A percentile compares a stretch with the other conserved stretches of the same genome.
phyloP scores from a whole-genome alignment of 2,888 invertebrate genomes.

The Apamea sordens region DNA sequence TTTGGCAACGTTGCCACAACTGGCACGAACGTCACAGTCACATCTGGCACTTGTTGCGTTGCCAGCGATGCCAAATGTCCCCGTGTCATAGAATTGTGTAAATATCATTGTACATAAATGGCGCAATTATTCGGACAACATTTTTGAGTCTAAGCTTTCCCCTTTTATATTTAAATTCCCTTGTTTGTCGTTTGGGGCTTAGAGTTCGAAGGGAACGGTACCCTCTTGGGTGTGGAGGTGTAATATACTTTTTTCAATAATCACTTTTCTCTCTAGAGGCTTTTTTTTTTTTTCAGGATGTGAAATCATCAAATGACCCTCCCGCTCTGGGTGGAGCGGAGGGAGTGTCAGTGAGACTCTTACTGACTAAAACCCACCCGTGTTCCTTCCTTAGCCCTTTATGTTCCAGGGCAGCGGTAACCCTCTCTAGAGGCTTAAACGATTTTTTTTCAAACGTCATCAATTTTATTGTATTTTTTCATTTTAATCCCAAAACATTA shows the following conservation, averaged over 20 bases:
- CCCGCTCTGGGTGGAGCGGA: no score
- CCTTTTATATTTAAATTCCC: slow-evolving; percentile 48
- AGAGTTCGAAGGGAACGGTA: slow-evolving; percentile 24
- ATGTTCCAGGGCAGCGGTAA: no score
- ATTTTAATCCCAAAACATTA: neutral
- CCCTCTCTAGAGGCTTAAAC: no score
- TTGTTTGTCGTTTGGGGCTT: slow-evolving; percentile 35
- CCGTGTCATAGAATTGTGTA: slow-evolving; percentile 46
- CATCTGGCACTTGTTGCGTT: slow-evolving; percentile 77
- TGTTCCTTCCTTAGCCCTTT: no score
- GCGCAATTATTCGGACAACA: slow-evolving; percentile 16
- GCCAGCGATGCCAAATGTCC: slow-evolving; percentile 68
- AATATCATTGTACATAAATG: slow-evolving; percentile 56
- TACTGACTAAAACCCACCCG: no score
- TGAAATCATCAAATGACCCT: no score
- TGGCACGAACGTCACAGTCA: slow-evolving; percentile 68
- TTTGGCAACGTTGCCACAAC: slow-evolving; percentile 65
- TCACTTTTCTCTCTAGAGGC: slow-evolving; percentile 48
- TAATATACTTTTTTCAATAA: slow-evolving; percentile 50
- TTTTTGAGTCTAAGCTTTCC: slow-evolving; percentile 29
- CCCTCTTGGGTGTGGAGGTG: slow-evolving; percentile 22
- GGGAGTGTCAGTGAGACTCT: no score
- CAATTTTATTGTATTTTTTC: neutral
- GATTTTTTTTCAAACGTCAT: neutral
- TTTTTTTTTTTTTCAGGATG: no score